Evolutionary conservation across 92 coral and sea anemone species (phyloP).

Genomic region (Siderastrea siderea): DNA sequence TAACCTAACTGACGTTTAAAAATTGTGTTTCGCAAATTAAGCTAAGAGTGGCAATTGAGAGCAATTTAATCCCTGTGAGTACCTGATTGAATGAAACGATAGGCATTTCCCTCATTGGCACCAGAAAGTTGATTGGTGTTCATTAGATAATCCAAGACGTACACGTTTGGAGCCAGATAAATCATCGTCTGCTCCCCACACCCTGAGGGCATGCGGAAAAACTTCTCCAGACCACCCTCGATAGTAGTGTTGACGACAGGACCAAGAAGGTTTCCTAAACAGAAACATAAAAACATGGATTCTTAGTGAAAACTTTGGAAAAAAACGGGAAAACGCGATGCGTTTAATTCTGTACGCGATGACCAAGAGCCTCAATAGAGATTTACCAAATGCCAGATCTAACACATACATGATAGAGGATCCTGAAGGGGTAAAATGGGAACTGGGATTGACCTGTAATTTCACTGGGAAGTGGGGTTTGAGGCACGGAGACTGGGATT

Average conservation of each 20-base stretch:
- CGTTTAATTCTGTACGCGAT: too few species aligned
- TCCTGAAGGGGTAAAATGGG: too few species aligned
- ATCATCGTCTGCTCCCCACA: conserved; percentile 99
- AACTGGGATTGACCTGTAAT: too few species aligned
- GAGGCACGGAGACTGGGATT: too few species aligned
- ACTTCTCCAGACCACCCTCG: conserved; percentile 88
- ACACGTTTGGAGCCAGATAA: conserved; percentile 90
- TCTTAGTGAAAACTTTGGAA: neutral
- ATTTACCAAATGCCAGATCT: too few species aligned
- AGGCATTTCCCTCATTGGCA: conserved; percentile 85
- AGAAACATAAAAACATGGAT: neutral
- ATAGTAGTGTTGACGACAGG: conserved; percentile 94
- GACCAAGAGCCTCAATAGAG: too few species aligned
- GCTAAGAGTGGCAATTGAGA: too few species aligned
- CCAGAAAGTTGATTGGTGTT: conserved; percentile 92
- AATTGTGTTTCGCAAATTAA: too few species aligned
- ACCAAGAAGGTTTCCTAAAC: conserved; percentile 93
- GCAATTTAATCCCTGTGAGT: neutral
- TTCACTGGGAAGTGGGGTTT: too few species aligned
- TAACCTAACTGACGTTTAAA: too few species aligned
- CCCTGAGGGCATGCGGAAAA: conserved; percentile 93
- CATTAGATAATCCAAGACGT: conserved; percentile 85
- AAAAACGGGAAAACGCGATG: too few species aligned
- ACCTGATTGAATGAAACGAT: conserved; percentile 92
- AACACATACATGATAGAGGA: too few species aligned